Conservation (phyloP, 1,140 invertebrate species). For the Temnothorax nylanderi region DNA sequence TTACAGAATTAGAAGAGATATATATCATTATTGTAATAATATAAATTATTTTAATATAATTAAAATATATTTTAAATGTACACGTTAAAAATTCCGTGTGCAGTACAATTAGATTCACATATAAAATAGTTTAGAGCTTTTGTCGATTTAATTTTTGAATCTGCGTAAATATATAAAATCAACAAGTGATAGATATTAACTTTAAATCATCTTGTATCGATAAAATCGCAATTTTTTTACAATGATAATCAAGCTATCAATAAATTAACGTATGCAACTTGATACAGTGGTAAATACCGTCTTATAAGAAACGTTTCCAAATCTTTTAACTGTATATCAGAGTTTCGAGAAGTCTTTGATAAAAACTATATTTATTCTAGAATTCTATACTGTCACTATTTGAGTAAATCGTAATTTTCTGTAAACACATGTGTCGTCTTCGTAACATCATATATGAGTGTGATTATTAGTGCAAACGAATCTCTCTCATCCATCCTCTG, state of each 20-base stretch:
- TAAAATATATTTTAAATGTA: not conserved
- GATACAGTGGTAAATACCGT: not conserved
- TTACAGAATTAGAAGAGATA: not conserved
- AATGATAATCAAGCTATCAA: not conserved
- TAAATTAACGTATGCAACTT: not conserved
- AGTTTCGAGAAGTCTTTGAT: not conserved
- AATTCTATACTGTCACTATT: not conserved
- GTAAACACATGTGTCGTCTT: slow-evolving; percentile 1
- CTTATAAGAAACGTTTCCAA: not conserved
- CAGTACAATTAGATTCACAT: not conserved
- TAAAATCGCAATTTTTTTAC: not conserved
- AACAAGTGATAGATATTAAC: not conserved
- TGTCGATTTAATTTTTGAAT: not conserved
- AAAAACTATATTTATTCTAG: not conserved
- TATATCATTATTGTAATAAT: too few species aligned
- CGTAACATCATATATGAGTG: not conserved
- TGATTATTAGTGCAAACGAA: slow-evolving; percentile 24
- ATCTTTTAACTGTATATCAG: not conserved
- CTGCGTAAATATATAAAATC: not conserved
- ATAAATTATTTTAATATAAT: not conserved
- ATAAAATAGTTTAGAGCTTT: not conserved
- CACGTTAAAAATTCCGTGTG: not conserved
- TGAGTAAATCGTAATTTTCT: slow-evolving; percentile 8
- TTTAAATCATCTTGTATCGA: not conserved
- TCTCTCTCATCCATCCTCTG: not conserved